Percentiles rank a stretch among this genome's conserved stretches.
These are phyloP conservation scores for Nephrotoma flavescens DNA, from an alignment of 2,888 invertebrate genomes.

Conservation along the genomic window DNA sequence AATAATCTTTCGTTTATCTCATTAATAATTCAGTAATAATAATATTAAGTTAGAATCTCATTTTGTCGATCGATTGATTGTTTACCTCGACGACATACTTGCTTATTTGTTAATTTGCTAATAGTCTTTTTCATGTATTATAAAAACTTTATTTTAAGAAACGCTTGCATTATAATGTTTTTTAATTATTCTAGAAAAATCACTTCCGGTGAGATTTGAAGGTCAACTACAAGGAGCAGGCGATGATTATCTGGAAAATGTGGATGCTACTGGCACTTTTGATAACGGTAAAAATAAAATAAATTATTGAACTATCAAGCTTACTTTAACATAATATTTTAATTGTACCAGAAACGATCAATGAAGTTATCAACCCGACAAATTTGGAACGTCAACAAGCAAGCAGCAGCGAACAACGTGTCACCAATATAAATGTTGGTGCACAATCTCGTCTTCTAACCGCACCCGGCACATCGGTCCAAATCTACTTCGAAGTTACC, in stretches of 20 bases:
- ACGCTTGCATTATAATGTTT: too few relatives aligned
- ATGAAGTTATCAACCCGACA: not conserved
- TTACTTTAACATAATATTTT: not conserved
- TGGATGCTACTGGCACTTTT: not conserved
- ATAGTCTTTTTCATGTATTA: too few relatives aligned
- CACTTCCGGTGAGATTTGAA: not conserved
- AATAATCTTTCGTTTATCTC: too few relatives aligned
- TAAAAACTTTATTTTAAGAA: too few relatives aligned
- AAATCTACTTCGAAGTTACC: conserved; percentile 55
- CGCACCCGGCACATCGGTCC: conserved; percentile 23
- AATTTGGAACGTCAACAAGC: not conserved
- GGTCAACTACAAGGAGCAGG: not conserved
- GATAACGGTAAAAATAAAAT: not conserved
- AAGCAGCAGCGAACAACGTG: not conserved
- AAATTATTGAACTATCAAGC: not conserved
- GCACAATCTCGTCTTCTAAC: conserved; percentile 33
- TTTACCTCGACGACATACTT: too few relatives aligned
- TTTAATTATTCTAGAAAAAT: not conserved
- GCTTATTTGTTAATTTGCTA: too few relatives aligned
- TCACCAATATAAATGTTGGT: conserved; percentile 33
- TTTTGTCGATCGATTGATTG: too few relatives aligned
- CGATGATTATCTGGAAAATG: not conserved
- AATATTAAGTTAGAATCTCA: too few relatives aligned
- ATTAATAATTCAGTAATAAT: too few relatives aligned
- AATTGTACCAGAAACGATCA: not conserved